A percentile compares a stretch with the other conserved stretches of the same genome.
Conservation (phyloP, 2,888 invertebrate genomes). For the Idaea straminata region DNA sequence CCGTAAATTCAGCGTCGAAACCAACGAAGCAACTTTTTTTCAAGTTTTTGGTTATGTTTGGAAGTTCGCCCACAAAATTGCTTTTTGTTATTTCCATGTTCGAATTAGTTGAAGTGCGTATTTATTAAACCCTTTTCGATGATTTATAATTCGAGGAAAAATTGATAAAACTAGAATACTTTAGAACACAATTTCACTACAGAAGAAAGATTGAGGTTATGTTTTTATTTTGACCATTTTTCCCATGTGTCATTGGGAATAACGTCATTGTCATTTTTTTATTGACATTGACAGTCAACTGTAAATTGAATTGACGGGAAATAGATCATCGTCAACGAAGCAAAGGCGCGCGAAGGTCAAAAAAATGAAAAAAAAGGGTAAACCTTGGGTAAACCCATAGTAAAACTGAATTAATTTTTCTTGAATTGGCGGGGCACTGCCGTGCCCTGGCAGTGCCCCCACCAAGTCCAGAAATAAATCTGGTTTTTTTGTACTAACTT, state of each 20-base stretch:
- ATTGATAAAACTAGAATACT: not conserved
- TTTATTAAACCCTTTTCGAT: not conserved
- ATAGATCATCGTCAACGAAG: too few relatives aligned
- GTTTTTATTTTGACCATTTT: not conserved
- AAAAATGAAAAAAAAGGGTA: too few relatives aligned
- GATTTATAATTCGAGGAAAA: not conserved
- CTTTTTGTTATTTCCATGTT: conserved; percentile 82
- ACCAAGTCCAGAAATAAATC: too few relatives aligned
- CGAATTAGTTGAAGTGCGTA: not conserved
- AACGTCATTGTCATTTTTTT: not conserved
- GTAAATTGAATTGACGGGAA: not conserved
- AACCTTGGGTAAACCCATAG: too few relatives aligned
- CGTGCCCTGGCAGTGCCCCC: too few relatives aligned
- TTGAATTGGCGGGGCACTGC: too few relatives aligned
- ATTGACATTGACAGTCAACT: not conserved
- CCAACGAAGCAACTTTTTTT: conserved; percentile 82
- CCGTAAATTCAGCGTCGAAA: conserved; percentile 88
- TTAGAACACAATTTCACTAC: not conserved
- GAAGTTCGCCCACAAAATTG: conserved; percentile 81
- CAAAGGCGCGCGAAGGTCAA: too few relatives aligned
- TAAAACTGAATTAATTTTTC: too few relatives aligned
- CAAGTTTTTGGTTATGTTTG: conserved; percentile 77
- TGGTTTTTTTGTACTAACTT: too few relatives aligned
- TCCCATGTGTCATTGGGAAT: not conserved
- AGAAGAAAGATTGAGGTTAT: not conserved